Percentiles rank a stretch among this genome's conserved stretches.
Conservation (phyloP, 92 coral and sea anemone species). For the Bergia puertoricense region DNA sequence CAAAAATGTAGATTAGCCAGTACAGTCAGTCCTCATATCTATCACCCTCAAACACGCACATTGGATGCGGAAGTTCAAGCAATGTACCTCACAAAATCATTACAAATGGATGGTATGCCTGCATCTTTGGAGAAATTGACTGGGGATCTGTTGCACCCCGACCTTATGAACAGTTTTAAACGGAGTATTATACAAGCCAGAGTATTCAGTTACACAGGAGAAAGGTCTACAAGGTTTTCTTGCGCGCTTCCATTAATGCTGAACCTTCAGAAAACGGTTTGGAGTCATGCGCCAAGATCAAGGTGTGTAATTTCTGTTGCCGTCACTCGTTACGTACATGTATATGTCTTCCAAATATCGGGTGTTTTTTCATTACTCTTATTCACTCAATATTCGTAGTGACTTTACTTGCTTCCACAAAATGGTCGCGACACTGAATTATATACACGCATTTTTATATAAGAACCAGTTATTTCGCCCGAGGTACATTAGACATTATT, state of each 20-base stretch:
- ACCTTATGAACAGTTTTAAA: constrained; percentile 77
- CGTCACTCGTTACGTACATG: background rate
- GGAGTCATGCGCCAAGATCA: constrained; percentile 81
- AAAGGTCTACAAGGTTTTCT: constrained; percentile 71
- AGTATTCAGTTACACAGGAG: constrained; percentile 68
- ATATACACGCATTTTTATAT: too few species aligned
- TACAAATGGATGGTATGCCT: constrained; percentile 67
- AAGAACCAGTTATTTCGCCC: too few species aligned
- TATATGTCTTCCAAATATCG: too few species aligned
- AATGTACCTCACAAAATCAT: constrained; percentile 78
- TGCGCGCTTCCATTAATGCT: constrained; percentile 81
- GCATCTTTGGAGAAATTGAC: constrained; percentile 40
- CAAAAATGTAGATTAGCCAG: constrained; percentile 17
- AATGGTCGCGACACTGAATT: too few species aligned
- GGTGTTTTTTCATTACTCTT: too few species aligned
- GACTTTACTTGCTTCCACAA: too few species aligned
- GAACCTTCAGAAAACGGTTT: constrained; percentile 86
- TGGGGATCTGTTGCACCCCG: constrained; percentile 52
- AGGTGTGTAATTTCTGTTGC: background rate
- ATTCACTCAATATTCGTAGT: too few species aligned
- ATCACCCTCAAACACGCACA: constrained; percentile 89
- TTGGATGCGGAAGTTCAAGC: constrained; percentile 84
- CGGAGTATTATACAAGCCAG: constrained; percentile 66
- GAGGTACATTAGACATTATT: too few species aligned
- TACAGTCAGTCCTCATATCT: constrained; percentile 72